Evolutionary conservation across 1,140 invertebrate species (phyloP).

Genomic region (Neodiprion virginianus): DNA sequence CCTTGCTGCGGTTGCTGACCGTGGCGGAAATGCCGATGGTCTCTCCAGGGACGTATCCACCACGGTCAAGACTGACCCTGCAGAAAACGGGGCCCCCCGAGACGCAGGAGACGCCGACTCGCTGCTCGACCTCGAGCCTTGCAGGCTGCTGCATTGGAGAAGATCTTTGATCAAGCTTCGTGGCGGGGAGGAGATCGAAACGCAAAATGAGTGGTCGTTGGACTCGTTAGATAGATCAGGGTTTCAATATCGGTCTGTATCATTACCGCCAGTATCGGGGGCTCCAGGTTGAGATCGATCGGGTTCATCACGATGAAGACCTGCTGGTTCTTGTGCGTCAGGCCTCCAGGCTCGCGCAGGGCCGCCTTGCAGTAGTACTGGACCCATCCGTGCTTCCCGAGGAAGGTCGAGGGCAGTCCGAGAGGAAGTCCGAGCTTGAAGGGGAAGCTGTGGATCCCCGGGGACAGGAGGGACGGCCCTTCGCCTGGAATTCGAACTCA

Average conservation of each 20-base stretch:
- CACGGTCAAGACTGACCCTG: conserved; percentile 85
- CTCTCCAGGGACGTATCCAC: conserved; percentile 93
- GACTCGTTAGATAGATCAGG: too few species aligned
- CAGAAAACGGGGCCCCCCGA: conserved; percentile 83
- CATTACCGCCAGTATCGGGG: conserved; percentile 85
- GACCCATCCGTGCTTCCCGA: conserved; percentile 94
- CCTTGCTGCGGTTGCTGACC: conserved; percentile 85
- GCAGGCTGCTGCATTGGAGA: conserved; percentile 81
- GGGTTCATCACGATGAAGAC: conserved; percentile 97
- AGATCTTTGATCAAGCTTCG: neutral
- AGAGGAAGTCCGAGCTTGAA: conserved; percentile 91
- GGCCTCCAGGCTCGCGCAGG: conserved; percentile 84
- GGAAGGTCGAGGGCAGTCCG: conserved; percentile 90
- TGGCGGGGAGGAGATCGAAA: neutral
- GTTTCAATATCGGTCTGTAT: neutral
- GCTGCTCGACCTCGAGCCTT: conserved; percentile 89
- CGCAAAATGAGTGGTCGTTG: too few species aligned
- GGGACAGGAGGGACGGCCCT: conserved; percentile 84
- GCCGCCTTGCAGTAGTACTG: conserved; percentile 95
- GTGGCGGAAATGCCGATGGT: conserved; percentile 86
- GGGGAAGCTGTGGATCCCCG: conserved; percentile 94
- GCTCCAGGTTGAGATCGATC: conserved; percentile 92
- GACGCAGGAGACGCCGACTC: conserved; percentile 85
- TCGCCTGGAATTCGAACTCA: conserved; percentile 64
- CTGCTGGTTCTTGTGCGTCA: conserved; percentile 95